phyloP scores from a whole-genome alignment of 2,113 vertebrate genomes.

The Oreocharis arfaki region DNA sequence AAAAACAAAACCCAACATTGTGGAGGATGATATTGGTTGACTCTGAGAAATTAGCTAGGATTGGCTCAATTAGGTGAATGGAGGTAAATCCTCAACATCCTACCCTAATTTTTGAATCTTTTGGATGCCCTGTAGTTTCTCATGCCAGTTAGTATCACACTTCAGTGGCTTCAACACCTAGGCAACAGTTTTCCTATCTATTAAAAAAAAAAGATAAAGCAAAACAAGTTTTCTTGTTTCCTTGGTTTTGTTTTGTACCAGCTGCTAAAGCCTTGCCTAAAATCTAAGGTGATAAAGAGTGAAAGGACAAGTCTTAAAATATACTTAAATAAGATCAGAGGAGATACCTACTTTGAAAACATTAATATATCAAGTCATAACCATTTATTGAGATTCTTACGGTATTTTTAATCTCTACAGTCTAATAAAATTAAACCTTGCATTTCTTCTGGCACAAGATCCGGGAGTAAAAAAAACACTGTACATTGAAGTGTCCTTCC shows the following conservation, averaged over 20 bases:
- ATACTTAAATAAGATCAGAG: background rate
- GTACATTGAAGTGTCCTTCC: background rate
- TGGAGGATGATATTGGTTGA: background rate
- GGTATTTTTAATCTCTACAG: background rate
- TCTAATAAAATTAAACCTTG: background rate
- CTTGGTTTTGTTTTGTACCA: background rate
- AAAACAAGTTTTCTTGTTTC: background rate
- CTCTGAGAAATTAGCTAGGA: background rate
- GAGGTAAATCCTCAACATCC: background rate
- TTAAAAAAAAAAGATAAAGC: no score
- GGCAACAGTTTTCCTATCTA: background rate
- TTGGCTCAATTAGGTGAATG: background rate
- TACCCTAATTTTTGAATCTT: background rate
- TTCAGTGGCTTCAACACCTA: background rate
- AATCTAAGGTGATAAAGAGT: background rate
- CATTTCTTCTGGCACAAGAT: background rate
- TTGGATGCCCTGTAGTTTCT: background rate
- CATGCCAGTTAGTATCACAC: accelerated
- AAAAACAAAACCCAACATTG: background rate
- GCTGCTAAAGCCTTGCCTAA: background rate
- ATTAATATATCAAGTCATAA: background rate
- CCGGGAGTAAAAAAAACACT: background rate
- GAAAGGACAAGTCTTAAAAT: background rate
- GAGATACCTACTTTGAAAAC: background rate
- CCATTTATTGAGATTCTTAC: background rate